Evolutionary conservation across 2,797 vertebrate genomes (phyloP).

Genomic region (Xerus rutilus): DNA sequence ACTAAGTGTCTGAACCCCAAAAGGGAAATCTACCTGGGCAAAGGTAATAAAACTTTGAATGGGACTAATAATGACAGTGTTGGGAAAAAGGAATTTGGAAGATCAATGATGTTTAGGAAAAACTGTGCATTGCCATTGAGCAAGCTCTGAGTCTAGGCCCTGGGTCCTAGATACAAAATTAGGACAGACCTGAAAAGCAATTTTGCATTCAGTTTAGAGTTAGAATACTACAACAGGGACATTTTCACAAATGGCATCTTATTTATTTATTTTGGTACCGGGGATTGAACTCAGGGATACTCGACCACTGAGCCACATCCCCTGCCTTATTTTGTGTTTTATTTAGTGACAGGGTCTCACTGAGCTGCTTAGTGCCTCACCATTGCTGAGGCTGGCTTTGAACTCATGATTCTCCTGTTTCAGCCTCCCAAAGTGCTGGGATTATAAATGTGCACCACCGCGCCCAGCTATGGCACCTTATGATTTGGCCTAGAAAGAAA

Average conservation of each 20-base stretch:
- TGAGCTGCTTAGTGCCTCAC: too few species aligned
- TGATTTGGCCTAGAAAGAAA: neutral
- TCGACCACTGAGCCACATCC: too few species aligned
- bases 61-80: neutral
- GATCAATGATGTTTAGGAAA: constrained; percentile 55
- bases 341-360: too few species aligned
- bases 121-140: neutral
- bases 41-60: constrained; percentile 56
- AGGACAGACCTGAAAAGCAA: constrained; percentile 35
- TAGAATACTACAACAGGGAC: neutral
- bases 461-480: too few species aligned
- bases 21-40: neutral
- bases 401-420: too few species aligned
- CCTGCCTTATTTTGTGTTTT: too few species aligned
- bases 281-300: too few species aligned
- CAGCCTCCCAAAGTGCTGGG: too few species aligned
- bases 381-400: too few species aligned
- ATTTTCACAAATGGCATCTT: constrained; percentile 5
- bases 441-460: too few species aligned
- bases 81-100: constrained; percentile 38
- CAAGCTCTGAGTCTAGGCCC: constrained; percentile 24
- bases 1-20: neutral
- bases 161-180: constrained; percentile 13
- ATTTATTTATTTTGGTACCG: too few species aligned
- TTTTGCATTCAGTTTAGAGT: constrained; percentile 30